Evolutionary conservation across 2,797 vertebrate species (phyloP).

Genomic region (Petrocephalus schoutedeni): DNA sequence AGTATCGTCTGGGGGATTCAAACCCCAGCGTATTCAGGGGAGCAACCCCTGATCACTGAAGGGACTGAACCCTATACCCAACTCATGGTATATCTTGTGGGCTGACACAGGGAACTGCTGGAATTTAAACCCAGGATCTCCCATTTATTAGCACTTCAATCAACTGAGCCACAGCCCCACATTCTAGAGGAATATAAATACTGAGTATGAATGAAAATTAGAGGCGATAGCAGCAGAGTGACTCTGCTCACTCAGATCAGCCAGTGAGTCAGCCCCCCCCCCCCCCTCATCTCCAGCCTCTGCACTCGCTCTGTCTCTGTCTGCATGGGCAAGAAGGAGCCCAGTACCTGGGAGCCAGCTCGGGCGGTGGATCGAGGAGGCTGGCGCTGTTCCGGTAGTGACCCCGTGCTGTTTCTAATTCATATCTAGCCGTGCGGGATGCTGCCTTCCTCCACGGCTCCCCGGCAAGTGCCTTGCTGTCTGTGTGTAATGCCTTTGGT

Average conservation of each 20-base stretch:
- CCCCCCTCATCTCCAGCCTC: not conserved
- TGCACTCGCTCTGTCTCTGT: conserved; percentile 43
- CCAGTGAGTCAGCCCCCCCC: not conserved
- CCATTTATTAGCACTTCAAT: not conserved
- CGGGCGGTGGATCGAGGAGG: conserved; percentile 23
- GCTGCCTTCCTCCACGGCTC: not conserved
- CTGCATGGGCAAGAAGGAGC: conserved; percentile 7
- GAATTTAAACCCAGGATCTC: not conserved
- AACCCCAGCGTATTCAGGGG: not conserved
- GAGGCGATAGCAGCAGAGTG: not conserved
- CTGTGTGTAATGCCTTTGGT: conserved; percentile 10
- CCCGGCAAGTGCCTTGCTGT: not conserved
- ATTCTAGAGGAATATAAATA: not conserved
- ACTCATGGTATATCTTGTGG: not conserved
- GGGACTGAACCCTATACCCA: not conserved
- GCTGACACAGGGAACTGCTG: not conserved
- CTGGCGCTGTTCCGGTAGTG: conserved; percentile 1
- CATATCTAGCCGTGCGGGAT: conserved; percentile 14
- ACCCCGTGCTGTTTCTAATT: conserved; percentile 27
- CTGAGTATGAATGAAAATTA: not conserved
- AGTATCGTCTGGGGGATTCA: not conserved
- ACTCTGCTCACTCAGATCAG: not conserved
- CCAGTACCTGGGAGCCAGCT: conserved; percentile 34
- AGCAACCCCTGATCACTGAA: not conserved
- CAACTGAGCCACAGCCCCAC: not conserved